Evolutionary conservation across 2,888 invertebrate genomes (phyloP), one percentile per base, ranked within the genome.

Genomic region (Caenorhabditis macrosperma): DNA sequence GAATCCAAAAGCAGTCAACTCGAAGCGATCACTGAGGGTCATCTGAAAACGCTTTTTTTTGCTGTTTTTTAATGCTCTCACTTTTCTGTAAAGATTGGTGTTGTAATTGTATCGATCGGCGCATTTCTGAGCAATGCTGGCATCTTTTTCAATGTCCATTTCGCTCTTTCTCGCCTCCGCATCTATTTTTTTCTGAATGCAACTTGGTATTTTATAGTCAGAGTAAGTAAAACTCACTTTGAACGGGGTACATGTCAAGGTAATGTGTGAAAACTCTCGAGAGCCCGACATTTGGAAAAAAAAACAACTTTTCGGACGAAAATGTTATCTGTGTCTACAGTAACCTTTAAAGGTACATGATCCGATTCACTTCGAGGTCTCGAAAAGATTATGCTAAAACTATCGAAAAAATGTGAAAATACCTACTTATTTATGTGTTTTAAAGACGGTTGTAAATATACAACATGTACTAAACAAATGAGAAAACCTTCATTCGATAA

Each of bases 101-200:
- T 76, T 68, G 50, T 61, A 68, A 22, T 76, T 76, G 61, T 68
- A 68, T 3, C 76, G 76, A 30, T 76, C 67, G 5, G 76, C 68
- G n/a, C 67, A 68, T 28, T 76, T 76, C 38, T 22, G 24, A 1
- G 76, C 76, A 12, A 68, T 76, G 22, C 50, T 68, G n/a, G 9
- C 38, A 38, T 76, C 76, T 54, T 76, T 76, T 48, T 76, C 76
- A 44, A 76, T 57, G 28, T 76, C 76, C 17, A 35, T 10, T 0
- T 48, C 60, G 33, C 22, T 38, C 55, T 76, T 76, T 24, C 22
- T 48, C 30, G 55, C 38, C n/a, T 67, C 33, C 22, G 20, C 17
- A 24, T 76, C 76, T 38, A 61, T 33, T 55, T 48, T 55, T 6
- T 28, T 48, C 76, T 76, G 61, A 30, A 75, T 52, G n/a, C n/a